A percentile compares a stretch with the other conserved stretches of the same genome.
Evolutionary conservation across 2,888 invertebrate species (phyloP).

Genomic region (Drosophila parthenogenetica): DNA sequence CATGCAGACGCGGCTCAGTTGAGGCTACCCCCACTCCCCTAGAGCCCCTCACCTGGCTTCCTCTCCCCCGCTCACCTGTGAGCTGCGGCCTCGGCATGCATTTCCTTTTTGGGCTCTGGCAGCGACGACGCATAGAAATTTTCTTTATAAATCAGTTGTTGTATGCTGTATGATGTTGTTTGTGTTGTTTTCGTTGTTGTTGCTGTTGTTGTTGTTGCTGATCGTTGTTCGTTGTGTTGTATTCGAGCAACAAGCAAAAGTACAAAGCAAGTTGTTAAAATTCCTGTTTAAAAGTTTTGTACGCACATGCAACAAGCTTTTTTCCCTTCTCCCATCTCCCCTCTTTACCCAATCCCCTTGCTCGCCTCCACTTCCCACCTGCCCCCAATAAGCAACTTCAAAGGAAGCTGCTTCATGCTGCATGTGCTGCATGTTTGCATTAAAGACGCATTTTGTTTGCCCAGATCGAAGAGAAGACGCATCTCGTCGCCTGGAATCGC

Average conservation of each 20-base stretch:
- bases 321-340: slow-evolving; percentile 2
- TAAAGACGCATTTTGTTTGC: slow-evolving; percentile 78
- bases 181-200: slow-evolving; percentile 31
- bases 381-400: slow-evolving; percentile 57
- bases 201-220: slow-evolving; percentile 44
- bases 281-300: slow-evolving; percentile 81
- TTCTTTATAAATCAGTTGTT: slow-evolving; percentile 75
- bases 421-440: slow-evolving; percentile 76
- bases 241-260: slow-evolving; percentile 66
- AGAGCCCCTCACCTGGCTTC: neutral
- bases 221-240: slow-evolving; percentile 32
- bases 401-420: slow-evolving; percentile 72
- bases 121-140: slow-evolving; percentile 72
- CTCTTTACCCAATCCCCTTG: neutral
- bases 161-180: slow-evolving; percentile 45
- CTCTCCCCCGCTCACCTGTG: slow-evolving; percentile 1
- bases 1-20: slow-evolving; percentile 56
- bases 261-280: slow-evolving; percentile 81
- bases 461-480: slow-evolving; percentile 61
- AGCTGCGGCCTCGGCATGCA: slow-evolving; percentile 65
- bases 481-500: slow-evolving; percentile 42
- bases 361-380: neutral
- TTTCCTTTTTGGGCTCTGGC: slow-evolving; percentile 75
- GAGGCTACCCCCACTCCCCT: neutral
- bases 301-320: slow-evolving; percentile 74